phyloP scores from a whole-genome alignment of 1,140 invertebrate species.

The Zaprionus lachaisei region DNA sequence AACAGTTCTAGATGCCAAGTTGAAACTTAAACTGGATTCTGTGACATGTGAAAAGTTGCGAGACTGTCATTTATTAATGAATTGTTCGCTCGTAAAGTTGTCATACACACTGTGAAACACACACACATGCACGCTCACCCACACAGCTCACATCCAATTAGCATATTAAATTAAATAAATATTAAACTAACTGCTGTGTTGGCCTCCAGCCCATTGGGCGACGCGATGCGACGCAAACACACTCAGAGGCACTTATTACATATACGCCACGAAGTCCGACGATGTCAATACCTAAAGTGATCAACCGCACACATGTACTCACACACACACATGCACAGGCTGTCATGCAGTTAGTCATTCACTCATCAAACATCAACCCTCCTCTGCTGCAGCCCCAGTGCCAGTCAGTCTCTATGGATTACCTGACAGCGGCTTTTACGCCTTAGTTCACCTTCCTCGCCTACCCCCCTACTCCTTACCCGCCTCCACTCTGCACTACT shows the following conservation, averaged over 20 bases:
- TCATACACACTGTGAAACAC: constrained; percentile 2
- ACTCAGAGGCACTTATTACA: constrained; percentile 27
- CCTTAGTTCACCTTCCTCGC: constrained; percentile 14
- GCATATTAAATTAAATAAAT: constrained; percentile 84
- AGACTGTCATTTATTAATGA: constrained; percentile 78
- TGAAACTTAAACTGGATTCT: constrained; percentile 64
- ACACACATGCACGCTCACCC: constrained; percentile 40
- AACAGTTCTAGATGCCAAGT: constrained; percentile 37
- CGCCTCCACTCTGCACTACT: constrained; percentile 29
- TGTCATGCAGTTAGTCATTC: constrained; percentile 81
- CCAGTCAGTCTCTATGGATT: constrained; percentile 62
- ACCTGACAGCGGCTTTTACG: constrained; percentile 70
- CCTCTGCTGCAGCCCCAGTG: background rate
- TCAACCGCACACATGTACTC: constrained; percentile 54
- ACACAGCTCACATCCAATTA: constrained; percentile 80
- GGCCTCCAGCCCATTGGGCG: constrained; percentile 26
- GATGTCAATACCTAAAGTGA: constrained; percentile 79
- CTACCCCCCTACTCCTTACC: background rate
- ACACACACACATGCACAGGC: constrained; percentile 41
- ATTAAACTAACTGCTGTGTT: constrained; percentile 77
- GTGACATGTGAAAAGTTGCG: constrained; percentile 75
- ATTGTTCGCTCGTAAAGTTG: constrained; percentile 78
- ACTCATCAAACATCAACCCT: constrained; percentile 69
- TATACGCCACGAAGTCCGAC: constrained; percentile 63
- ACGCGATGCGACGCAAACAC: background rate